Base-by-base conservation (phyloP, 2,113 vertebrate species). In the Daboia siamensis region DNA sequence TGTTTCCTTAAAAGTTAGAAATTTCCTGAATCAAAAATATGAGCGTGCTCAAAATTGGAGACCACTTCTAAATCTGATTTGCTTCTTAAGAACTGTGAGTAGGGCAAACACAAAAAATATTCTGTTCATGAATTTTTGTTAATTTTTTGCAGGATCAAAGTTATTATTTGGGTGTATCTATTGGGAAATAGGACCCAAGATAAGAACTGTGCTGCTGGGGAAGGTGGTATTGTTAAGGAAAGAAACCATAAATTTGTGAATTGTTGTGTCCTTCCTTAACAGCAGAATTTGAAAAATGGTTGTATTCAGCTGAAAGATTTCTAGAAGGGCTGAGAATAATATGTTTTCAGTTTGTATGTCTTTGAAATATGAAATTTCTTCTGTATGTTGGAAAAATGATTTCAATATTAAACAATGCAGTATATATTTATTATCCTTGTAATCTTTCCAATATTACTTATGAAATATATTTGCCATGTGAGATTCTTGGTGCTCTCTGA, bases 231-330 rank as follows among this genome's bases (percentile, higher is more conserved):
- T 51, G 7, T 20, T 39, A 8, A 48, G 4, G 55, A n/a, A 10
- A 29, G n/a, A 21, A 24, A 21, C 6, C 95, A 29, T 64, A 64
- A n/a, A 64, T 64, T n/a, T 64, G 24, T 64, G 61, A 26, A 13
- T n/a, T 64, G 61, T n/a, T 64, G 11, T n/a, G 26, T n/a, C 10
- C 26, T n/a, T 29, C 26, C 26, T 64, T 64, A 94, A 91, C 39
- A 90, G 94, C 94, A 93, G 93, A 96, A 90, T 59, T 92, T 86
- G 46, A 23, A n/a, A 96, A 94, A 96, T 93, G 93, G 95, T 94
- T 93, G 94, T 90, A 96, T 96, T 96, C 95, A 95, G 92, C 93
- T 91, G 95, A 92, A 95, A 95, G 92, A 64, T 91, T 94, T 51
- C n/a, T 51, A 85, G 86, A 52, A 54, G 57, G 84, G 61, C 24